Conservation (phyloP, 2,797 vertebrate genomes). For the Bucorvus abyssinicus region DNA sequence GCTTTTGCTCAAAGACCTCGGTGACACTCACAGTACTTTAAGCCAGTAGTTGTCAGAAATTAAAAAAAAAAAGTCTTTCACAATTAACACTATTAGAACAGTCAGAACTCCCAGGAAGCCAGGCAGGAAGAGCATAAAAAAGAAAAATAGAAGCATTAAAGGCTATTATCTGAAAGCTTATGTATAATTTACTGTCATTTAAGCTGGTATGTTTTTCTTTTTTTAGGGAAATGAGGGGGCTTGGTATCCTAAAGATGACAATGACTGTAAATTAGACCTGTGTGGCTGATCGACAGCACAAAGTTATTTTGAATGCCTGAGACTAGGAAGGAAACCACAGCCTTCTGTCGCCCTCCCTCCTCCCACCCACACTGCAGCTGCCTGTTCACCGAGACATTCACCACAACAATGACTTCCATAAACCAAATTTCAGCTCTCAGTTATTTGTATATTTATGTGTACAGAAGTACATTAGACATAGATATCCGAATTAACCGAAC, state of each 20-base stretch:
- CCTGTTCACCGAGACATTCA: background rate
- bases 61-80: background rate
- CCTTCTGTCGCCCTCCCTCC: constrained; percentile 16
- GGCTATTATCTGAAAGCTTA: constrained; percentile 38
- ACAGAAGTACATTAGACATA: background rate
- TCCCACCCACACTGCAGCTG: background rate
- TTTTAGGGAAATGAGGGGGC: constrained; percentile 29
- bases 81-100: constrained; percentile 18
- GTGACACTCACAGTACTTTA: background rate
- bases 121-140: background rate
- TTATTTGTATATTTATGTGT: background rate
- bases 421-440: background rate
- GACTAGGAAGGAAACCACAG: constrained; percentile 34
- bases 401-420: background rate
- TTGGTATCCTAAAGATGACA: constrained; percentile 36
- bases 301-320: background rate
- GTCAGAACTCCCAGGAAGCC: constrained; percentile 23
- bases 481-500: background rate
- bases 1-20: background rate
- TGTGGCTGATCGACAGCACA: constrained; percentile 17
- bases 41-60: background rate
- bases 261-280: constrained; percentile 43
- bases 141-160: constrained; percentile 41
- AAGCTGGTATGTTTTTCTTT: constrained; percentile 51
- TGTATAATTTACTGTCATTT: constrained; percentile 54